Evolutionary conservation across 35 echinoderm and acorn worm species (phyloP).

Genomic region (Amphiura filiformis): DNA sequence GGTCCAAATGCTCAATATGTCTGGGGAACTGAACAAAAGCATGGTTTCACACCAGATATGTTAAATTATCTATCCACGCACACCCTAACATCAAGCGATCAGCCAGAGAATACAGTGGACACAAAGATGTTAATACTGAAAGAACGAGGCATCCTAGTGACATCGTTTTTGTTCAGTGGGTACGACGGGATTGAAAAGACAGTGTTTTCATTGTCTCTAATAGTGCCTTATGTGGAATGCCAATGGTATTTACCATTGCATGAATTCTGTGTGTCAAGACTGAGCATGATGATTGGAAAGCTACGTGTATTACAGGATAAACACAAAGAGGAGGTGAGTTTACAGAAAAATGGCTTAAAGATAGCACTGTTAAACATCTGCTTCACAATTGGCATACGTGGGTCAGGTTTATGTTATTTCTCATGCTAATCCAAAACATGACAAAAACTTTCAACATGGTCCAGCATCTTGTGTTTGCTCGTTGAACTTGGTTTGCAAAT

Average conservation of each 20-base stretch:
- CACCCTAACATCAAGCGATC: slow-evolving; percentile 81
- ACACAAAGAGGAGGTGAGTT: slow-evolving; percentile 65
- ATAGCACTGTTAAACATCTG: not conserved
- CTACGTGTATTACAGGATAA: slow-evolving; percentile 83
- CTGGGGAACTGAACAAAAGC: slow-evolving; percentile 63
- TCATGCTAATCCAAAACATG: too few relatives aligned
- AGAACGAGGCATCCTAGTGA: slow-evolving; percentile 60
- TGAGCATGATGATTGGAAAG: slow-evolving; percentile 73
- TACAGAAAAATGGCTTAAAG: too few relatives aligned
- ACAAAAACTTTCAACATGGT: not conserved
- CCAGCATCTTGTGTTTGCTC: too few relatives aligned
- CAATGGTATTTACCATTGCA: slow-evolving; percentile 86
- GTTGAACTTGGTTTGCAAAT: too few relatives aligned
- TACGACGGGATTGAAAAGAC: slow-evolving; percentile 62
- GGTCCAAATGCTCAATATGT: slow-evolving; percentile 73
- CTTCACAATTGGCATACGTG: too few relatives aligned
- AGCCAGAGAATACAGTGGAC: slow-evolving; percentile 53
- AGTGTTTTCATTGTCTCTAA: slow-evolving; percentile 83
- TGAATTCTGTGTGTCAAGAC: slow-evolving; percentile 69
- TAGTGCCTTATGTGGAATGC: slow-evolving; percentile 66
- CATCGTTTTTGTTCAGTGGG: slow-evolving; percentile 73
- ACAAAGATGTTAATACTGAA: slow-evolving; percentile 69
- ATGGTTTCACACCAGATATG: slow-evolving; percentile 40
- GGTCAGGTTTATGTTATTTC: too few relatives aligned
- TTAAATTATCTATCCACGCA: slow-evolving; percentile 67